Evolutionary conservation across 2,797 vertebrate genomes (phyloP).

Genomic region (Bradypodion pumilum): DNA sequence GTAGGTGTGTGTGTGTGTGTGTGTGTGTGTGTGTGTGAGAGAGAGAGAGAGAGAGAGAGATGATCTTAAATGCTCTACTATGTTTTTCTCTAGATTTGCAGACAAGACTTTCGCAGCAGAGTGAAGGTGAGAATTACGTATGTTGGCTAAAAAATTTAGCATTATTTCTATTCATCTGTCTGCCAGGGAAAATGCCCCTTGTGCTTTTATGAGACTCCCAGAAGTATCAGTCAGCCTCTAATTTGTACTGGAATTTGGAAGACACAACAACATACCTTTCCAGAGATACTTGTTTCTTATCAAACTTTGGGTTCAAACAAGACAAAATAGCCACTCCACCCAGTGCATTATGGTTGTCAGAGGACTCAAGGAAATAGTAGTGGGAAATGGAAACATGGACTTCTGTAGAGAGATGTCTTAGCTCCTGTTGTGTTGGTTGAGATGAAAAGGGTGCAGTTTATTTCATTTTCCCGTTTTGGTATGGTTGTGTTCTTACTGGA

Average conservation of each 20-base stretch:
- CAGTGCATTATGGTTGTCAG: not conserved
- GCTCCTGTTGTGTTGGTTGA: not conserved
- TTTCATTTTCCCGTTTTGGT: not conserved
- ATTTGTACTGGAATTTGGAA: not conserved
- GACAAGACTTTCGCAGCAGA: constrained; percentile 83
- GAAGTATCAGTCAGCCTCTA: not conserved
- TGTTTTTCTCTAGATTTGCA: constrained; percentile 79
- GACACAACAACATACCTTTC: not conserved
- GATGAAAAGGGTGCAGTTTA: not conserved
- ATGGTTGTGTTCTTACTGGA: not conserved
- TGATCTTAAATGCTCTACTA: constrained; percentile 22
- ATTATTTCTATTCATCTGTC: not conserved
- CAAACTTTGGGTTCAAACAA: not conserved
- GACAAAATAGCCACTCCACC: not conserved
- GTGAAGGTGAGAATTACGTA: constrained; percentile 77
- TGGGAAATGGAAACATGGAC: not conserved
- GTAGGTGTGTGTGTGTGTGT: not conserved
- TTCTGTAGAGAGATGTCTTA: not conserved
- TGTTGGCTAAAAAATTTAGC: not conserved
- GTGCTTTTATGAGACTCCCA: not conserved
- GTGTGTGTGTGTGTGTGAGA: too few relatives aligned
- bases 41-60: not conserved
- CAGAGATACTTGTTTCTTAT: not conserved
- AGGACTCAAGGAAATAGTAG: not conserved
- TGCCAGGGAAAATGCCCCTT: not conserved